phyloP scores from a whole-genome alignment of 2,113 vertebrate species.

The Chamaetylas fuelleborni region DNA sequence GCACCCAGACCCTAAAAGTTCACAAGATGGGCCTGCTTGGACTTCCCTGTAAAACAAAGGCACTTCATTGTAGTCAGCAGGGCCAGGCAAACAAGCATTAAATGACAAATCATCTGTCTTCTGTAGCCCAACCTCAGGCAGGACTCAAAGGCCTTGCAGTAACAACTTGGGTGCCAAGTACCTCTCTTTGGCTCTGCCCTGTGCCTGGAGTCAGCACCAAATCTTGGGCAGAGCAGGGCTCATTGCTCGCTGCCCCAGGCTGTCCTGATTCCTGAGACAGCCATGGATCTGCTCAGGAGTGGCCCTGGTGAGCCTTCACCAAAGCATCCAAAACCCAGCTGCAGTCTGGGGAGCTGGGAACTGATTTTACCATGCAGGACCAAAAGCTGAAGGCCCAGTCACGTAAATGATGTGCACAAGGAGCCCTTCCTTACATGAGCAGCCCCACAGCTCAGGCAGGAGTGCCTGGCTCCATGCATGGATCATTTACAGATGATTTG shows the following conservation, averaged over 20 bases:
- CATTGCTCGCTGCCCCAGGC: neutral
- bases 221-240: neutral
- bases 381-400: neutral
- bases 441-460: neutral
- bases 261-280: neutral
- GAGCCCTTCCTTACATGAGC: neutral
- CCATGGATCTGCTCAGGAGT: neutral
- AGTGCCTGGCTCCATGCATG: neutral
- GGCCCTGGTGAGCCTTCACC: neutral
- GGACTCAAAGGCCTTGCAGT: neutral
- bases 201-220: neutral
- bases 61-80: neutral
- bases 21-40: neutral
- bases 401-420: accelerated
- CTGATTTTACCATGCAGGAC: neutral
- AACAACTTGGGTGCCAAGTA: neutral
- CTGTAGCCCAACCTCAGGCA: neutral
- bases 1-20: neutral
- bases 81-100: neutral
- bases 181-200: neutral
- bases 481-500: neutral
- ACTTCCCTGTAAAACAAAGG: neutral
- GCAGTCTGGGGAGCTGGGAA: neutral
- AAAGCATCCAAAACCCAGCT: neutral
- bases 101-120: neutral